Evolutionary conservation across 1,140 invertebrate genomes (phyloP).

Genomic region (Lepidurus apus): DNA sequence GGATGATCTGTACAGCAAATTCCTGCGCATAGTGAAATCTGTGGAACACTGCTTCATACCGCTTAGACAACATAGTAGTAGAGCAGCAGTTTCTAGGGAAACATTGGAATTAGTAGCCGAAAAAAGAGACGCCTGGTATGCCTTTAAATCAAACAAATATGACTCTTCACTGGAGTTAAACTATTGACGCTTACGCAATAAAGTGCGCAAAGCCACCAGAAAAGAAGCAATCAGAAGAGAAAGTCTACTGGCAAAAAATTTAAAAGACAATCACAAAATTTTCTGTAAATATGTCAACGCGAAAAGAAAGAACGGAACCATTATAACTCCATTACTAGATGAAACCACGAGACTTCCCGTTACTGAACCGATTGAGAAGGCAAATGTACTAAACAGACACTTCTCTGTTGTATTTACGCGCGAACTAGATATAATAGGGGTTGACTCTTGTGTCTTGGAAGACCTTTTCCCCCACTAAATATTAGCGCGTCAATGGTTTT

Average conservation of each 20-base stretch:
- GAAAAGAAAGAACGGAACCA: neutral
- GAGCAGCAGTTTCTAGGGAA: neutral
- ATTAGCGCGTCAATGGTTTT: neutral
- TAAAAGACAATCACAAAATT: neutral
- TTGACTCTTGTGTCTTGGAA: neutral
- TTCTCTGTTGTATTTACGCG: slow-evolving; percentile 5
- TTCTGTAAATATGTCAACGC: neutral
- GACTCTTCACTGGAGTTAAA: neutral
- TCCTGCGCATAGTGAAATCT: neutral
- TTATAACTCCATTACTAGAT: neutral
- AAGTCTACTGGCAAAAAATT: slow-evolving; percentile 6
- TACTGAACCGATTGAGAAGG: neutral
- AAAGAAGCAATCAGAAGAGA: neutral
- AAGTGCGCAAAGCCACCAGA: neutral
- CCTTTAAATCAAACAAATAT: neutral
- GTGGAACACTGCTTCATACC: neutral
- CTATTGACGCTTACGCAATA: neutral
- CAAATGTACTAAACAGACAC: neutral
- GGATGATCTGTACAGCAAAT: neutral
- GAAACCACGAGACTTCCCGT: neutral
- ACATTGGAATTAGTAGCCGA: neutral
- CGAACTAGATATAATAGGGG: neutral
- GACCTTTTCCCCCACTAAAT: slow-evolving; percentile 14
- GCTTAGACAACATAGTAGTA: neutral
- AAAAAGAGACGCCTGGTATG: neutral